Percentiles rank a stretch among this genome's conserved stretches.
phyloP scores from a whole-genome alignment of 2,797 vertebrate genomes.

The Eulemur coronatus region DNA sequence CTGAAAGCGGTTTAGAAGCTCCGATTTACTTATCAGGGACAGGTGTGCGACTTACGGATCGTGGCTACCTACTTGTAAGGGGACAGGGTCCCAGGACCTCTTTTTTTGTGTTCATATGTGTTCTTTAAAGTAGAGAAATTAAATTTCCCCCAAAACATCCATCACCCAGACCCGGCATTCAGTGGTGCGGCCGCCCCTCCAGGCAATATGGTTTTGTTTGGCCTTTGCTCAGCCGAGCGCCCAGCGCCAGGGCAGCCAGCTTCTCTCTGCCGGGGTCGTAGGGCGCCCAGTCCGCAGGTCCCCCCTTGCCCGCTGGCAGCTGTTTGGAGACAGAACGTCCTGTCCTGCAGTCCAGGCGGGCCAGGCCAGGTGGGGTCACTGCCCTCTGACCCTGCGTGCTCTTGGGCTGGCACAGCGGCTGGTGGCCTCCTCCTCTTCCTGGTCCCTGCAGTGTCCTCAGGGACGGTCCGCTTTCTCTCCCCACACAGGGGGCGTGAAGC shows the following conservation, averaged over 20 bases:
- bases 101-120: fast-evolving
- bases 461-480: not conserved
- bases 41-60: too few species aligned
- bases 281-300: fast-evolving
- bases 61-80: fast-evolving
- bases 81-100: not conserved
- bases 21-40: fast-evolving
- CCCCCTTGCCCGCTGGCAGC: not conserved
- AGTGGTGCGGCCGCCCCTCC: not conserved
- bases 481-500: constrained; percentile 92
- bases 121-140: not conserved
- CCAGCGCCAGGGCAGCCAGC: not conserved
- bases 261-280: not conserved
- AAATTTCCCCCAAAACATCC: not conserved
- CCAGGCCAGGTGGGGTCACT: not conserved
- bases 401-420: fast-evolving
- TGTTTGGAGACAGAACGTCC: not conserved
- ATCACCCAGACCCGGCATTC: not conserved
- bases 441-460: not conserved
- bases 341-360: not conserved
- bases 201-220: not conserved
- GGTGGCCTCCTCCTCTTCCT: not conserved
- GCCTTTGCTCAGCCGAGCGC: not conserved
- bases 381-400: too few species aligned
- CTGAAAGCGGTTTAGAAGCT: not conserved